These are phyloP conservation scores for Microctenopoma lineatum DNA, from an alignment of 2,797 vertebrate species.

Conservation along the genomic window DNA sequence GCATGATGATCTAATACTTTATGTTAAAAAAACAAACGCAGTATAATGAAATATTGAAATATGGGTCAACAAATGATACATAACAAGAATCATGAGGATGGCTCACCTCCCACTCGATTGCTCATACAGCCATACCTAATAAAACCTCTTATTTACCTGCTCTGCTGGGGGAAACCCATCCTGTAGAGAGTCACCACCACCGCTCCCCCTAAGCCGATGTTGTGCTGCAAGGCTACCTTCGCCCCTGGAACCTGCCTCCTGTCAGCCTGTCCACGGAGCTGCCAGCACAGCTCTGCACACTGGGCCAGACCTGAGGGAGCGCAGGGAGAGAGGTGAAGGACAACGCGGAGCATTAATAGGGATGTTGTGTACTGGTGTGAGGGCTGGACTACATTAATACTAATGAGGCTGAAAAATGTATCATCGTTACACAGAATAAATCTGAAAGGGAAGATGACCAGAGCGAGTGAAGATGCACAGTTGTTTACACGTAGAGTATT, in stretches of 20 bases:
- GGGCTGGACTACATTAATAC: not conserved
- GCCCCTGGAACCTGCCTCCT: conserved; percentile 91
- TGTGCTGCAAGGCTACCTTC: conserved; percentile 94
- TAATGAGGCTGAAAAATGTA: not conserved
- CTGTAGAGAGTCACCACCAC: conserved; percentile 90
- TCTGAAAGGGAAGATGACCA: too few species aligned
- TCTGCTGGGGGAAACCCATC: conserved; percentile 89
- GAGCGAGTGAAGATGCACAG: not conserved
- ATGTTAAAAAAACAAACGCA: not conserved
- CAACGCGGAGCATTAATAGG: not conserved
- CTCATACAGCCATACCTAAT: not conserved
- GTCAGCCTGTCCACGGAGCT: conserved; percentile 92
- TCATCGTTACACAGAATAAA: not conserved
- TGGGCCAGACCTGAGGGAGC: conserved; percentile 92
- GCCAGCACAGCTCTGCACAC: conserved; percentile 98
- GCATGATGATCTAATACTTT: too few species aligned
- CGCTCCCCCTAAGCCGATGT: conserved; percentile 94
- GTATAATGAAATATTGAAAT: not conserved
- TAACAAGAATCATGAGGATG: too few species aligned
- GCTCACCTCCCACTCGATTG: not conserved
- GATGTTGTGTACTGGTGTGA: not conserved
- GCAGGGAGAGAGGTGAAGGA: conserved; percentile 7
- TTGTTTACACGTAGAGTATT: not conserved
- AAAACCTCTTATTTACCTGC: conserved; percentile 56
- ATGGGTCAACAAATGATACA: not conserved